Conservation (phyloP, 2,888 invertebrate genomes). For the Plebejus anna region DNA sequence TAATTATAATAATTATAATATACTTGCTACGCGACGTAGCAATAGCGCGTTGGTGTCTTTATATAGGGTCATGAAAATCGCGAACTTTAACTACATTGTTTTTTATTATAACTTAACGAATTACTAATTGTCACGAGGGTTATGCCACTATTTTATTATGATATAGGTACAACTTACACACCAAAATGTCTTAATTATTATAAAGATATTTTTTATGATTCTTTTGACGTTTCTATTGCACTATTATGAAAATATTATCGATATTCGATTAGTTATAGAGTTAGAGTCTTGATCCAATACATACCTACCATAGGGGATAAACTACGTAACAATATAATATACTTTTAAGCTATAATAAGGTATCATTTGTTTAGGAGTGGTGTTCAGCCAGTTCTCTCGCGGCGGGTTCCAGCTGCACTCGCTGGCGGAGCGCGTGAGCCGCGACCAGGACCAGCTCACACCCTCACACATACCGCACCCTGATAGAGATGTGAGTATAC, state of each 20-base stretch:
- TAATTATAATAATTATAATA: no score
- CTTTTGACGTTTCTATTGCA: no score
- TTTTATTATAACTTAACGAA: no score
- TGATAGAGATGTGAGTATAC: conserved; percentile 55
- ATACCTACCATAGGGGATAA: no score
- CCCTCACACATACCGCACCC: conserved; percentile 60
- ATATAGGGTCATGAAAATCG: not conserved
- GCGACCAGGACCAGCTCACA: conserved; percentile 57
- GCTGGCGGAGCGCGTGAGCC: conserved; percentile 57
- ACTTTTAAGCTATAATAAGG: not conserved
- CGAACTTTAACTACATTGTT: not conserved
- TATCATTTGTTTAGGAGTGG: conserved; percentile 49
- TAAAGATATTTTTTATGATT: no score
- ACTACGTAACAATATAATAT: no score
- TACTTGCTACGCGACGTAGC: not conserved
- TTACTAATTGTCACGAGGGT: not conserved
- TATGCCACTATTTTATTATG: not conserved
- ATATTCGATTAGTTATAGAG: no score
- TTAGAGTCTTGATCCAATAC: no score
- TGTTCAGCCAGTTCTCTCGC: conserved; percentile 58
- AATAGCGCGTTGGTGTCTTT: not conserved
- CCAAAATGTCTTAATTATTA: no score
- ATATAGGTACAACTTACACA: no score
- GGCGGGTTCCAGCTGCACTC: conserved; percentile 58
- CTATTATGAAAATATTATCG: no score